phyloP scores from a whole-genome alignment of 2,113 vertebrate species.

The Ctenomys sociabilis region DNA sequence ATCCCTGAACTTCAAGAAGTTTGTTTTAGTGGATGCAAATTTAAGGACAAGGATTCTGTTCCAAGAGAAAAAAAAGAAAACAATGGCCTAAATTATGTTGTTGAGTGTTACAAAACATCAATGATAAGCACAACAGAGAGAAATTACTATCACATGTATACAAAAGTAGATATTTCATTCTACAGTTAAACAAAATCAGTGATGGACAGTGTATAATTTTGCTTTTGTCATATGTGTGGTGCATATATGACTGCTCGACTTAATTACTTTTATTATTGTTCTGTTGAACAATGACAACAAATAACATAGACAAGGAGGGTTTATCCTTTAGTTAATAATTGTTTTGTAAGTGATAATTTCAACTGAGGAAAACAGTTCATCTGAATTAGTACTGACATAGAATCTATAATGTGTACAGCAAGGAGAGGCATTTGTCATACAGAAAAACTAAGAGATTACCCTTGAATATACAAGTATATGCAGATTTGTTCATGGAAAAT shows the following conservation, averaged over 20 bases:
- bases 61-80: slow-evolving; percentile 53
- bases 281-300: slow-evolving; percentile 55
- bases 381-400: slow-evolving; percentile 20
- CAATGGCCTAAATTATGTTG: slow-evolving; percentile 45
- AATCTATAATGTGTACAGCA: background rate
- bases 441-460: background rate
- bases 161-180: slow-evolving; percentile 36
- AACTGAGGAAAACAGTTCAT: slow-evolving; percentile 15
- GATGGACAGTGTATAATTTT: background rate
- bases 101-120: slow-evolving; percentile 45
- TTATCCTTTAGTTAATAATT: slow-evolving; percentile 50
- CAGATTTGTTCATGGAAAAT: background rate
- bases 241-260: slow-evolving; percentile 50
- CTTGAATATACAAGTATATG: background rate
- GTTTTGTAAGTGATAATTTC: slow-evolving; percentile 43
- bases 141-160: background rate
- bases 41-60: slow-evolving; percentile 55
- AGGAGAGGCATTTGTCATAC: background rate
- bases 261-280: slow-evolving; percentile 60
- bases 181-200: slow-evolving; percentile 14
- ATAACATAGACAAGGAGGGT: background rate
- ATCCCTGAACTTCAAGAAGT: background rate
- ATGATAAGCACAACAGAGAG: slow-evolving; percentile 53
- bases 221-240: slow-evolving; percentile 16
- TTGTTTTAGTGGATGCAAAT: slow-evolving; percentile 36